Conservation (phyloP, 2,797 vertebrate genomes). For the Botia almorhae region DNA sequence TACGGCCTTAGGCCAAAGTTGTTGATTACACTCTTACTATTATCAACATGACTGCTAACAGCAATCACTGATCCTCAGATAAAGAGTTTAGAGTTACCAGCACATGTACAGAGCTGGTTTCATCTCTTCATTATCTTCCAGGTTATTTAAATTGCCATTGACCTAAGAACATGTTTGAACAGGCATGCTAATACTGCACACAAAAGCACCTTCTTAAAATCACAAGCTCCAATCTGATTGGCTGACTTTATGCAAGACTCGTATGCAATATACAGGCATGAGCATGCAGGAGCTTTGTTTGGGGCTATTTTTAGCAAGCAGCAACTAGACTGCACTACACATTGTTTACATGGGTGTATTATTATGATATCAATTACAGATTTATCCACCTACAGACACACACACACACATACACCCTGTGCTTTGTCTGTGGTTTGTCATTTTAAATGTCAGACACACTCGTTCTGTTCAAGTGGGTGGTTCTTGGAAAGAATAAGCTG, state of each 20-base stretch:
- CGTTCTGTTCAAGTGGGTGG: background rate
- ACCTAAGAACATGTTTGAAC: background rate
- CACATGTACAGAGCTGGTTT: background rate
- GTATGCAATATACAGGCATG: background rate
- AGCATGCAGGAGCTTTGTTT: background rate
- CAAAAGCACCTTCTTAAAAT: background rate
- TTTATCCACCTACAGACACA: background rate
- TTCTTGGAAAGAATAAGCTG: background rate
- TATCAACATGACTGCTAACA: conserved; percentile 15
- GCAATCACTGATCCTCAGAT: background rate
- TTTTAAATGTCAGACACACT: background rate
- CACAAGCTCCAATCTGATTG: background rate
- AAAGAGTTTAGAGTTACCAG: background rate
- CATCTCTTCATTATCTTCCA: background rate
- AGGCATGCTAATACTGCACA: background rate
- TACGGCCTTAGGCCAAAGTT: background rate
- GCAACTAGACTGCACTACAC: background rate
- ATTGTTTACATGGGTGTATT: conserved; percentile 7
- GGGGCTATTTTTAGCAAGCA: background rate
- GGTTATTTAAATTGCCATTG: background rate
- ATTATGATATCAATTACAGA: background rate
- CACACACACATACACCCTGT: background rate
- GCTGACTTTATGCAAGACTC: background rate
- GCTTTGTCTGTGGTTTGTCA: background rate
- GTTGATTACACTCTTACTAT: background rate